Evolutionary conservation across 2,113 vertebrate species (phyloP), one percentile per base, ranked within the genome.

Genomic region (Okapia johnstoni): DNA sequence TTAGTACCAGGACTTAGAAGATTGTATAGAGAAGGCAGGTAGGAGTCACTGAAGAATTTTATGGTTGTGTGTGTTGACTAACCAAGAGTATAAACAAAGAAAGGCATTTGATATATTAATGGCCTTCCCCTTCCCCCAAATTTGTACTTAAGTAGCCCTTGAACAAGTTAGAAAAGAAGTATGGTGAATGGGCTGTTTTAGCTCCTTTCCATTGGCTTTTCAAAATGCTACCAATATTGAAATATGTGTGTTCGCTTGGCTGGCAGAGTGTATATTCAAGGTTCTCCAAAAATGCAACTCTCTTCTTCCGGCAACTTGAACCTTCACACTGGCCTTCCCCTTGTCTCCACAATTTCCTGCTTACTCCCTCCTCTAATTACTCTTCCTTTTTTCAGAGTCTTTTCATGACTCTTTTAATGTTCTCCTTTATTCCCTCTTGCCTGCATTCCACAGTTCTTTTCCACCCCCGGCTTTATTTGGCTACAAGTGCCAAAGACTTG

Each of bases 261-360:
- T 77, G 19, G 36, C 46, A 80, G 77, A 80, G 48, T 25, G 60
- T 92, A 60, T 81, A 40, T 66, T 95, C 90, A 6, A 52, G 23
- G 40, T 63, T 93, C 86, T 93, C 96, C 88, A 33, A 52, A 96
- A 96, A 63, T 36, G 58, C 66, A 63, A 4, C 85, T 87, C 52
- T 55, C 85, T 90, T 80, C 93, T 90, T 80, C 80, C 19, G 79
- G 97, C 94, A 96, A 94, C 79, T 50, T 33, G 93, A 98, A 84
- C 88, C 93, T 58, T 43, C 46, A 1, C 70, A 0, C 57, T 25
- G 54, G 93, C 81, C 83, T 90, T 73, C 43, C 80, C 70, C 96
- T 17, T 2, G 96, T 97, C 97, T 97, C 96, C 1, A 0, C 2
- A 15, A 36, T 66, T 98, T 98, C 98, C 98, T 97, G 96, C 88